Base-by-base conservation (phyloP, 2,888 invertebrate species). In the Archaeoteleia sp. region DNA sequence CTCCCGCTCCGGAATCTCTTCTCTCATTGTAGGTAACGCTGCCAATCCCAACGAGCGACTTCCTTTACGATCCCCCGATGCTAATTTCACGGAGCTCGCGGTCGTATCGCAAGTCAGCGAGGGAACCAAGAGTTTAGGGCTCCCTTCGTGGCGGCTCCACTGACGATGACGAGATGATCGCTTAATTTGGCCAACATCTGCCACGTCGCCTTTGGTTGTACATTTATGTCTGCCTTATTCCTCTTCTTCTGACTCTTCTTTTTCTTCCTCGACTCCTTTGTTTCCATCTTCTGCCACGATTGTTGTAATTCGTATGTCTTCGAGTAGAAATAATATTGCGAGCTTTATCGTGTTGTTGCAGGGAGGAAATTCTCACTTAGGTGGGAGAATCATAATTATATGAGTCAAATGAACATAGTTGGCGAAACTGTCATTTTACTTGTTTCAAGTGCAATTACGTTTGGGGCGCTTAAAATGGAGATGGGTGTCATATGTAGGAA, bases 131-230 rank as follows among this genome's bases (percentile, higher is more conserved):
- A 68, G 67, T 68, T 72, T 70, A 66, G 68, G 69, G 68, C 71
- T 74, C 73, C 76, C 75, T 74, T 75, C 77, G 75, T 73, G 78
- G 80, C 80, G 82, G 82, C 82, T 76, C 76, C 77, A 80, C 82
- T 81, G 83, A 83, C 82, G 84, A 84, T 84, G 83, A 83, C 82
- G 83, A 83, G 84, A 83, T 84, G 84, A 84, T 84, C 84, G 83
- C 84, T 84, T 83, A 84, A 84, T 84, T 84, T 84, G 83, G 81
- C 82, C 83, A 83, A 83, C 84, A 84, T 84, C 84, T 84, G 84
- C 84, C 82, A 81, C 81, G 76, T 75, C 78, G 70, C 73, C 68
- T 63, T 68, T 55, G 67, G 69, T 62, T 66, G 67, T 67, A 51
- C 70, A 54, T 62, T 62, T 57, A 61, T 66, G 60, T 62, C 51